Evolutionary conservation across 2,113 vertebrate species (phyloP).

Genomic region (Gobiocypris rarus): DNA sequence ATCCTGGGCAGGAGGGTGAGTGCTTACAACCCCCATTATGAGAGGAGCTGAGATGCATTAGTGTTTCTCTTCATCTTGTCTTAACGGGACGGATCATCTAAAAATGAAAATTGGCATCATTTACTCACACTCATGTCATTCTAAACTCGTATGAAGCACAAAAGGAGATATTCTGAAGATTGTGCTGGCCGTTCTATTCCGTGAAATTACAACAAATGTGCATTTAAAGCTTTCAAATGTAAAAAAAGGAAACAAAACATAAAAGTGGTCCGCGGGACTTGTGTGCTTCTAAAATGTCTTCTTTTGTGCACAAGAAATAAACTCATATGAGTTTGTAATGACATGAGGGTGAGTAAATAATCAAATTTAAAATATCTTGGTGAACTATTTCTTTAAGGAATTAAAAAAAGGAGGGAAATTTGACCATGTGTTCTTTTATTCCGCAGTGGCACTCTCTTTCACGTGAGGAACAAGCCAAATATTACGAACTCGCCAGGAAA

Average conservation of each 20-base stretch:
- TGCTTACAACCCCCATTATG: background rate
- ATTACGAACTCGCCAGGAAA: constrained; percentile 92
- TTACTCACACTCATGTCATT: constrained; percentile 18
- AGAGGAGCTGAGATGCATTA: background rate
- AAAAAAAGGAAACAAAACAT: background rate
- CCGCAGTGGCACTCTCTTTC: constrained; percentile 92
- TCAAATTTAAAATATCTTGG: background rate
- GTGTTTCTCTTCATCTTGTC: background rate
- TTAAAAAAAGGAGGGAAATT: background rate
- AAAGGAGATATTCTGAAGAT: constrained; percentile 9
- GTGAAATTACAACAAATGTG: background rate
- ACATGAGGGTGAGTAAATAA: background rate
- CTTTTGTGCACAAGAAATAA: no score
- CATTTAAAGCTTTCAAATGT: background rate
- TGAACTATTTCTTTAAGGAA: background rate
- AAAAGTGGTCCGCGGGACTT: background rate
- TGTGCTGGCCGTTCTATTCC: background rate
- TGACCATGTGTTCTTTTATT: constrained; percentile 12
- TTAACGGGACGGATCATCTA: background rate
- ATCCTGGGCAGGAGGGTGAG: constrained; percentile 90
- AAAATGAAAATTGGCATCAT: background rate
- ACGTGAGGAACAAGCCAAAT: constrained; percentile 92
- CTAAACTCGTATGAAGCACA: background rate
- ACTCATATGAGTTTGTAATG: background rate
- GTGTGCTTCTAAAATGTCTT: no score